phyloP scores from a whole-genome alignment of 2,797 vertebrate species.

The Rhinoraja longicauda region DNA sequence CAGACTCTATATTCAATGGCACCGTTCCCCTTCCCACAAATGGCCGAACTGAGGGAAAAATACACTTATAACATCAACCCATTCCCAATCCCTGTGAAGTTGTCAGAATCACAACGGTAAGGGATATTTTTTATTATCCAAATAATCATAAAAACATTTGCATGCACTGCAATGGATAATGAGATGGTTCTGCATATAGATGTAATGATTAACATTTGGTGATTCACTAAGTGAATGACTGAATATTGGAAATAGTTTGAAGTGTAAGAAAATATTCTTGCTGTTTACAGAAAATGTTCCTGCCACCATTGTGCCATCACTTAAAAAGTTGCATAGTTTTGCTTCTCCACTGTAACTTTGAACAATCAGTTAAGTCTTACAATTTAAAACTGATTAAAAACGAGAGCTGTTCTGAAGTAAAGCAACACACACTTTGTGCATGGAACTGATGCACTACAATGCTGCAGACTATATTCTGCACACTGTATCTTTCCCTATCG shows the following conservation, averaged over 20 bases:
- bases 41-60: constrained; percentile 92
- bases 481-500: too few relatives aligned
- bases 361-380: neutral
- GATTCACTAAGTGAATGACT: neutral
- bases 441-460: too few relatives aligned
- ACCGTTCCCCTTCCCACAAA: constrained; percentile 88
- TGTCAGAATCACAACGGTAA: constrained; percentile 63
- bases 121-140: constrained; percentile 40
- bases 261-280: neutral
- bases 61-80: constrained; percentile 98
- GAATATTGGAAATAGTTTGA: neutral
- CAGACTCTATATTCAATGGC: constrained; percentile 95
- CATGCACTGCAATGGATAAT: neutral
- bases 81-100: constrained; percentile 82
- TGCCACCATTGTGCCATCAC: neutral
- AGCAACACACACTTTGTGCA: neutral
- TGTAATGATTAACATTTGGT: neutral
- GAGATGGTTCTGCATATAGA: too few relatives aligned
- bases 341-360: neutral
- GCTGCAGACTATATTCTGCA: too few relatives aligned
- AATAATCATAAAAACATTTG: neutral
- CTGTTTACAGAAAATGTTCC: neutral
- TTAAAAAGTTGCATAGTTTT: neutral
- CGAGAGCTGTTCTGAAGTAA: neutral
- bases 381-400: neutral